Percentiles rank a stretch among this genome's conserved stretches.
Evolutionary conservation across 2,888 invertebrate genomes (phyloP).

Genomic region (Phania funesta): DNA sequence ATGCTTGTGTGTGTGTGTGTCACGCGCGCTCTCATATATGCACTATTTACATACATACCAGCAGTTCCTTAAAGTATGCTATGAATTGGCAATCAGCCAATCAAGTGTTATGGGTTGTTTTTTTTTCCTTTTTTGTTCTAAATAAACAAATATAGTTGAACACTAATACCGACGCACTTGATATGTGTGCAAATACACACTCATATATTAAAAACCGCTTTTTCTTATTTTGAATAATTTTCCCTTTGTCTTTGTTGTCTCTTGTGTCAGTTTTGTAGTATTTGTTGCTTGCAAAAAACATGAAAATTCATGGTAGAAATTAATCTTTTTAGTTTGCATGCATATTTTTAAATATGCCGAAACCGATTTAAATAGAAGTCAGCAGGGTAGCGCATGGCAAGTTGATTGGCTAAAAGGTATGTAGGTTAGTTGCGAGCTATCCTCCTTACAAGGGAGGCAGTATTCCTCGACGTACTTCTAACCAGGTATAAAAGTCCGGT

Average conservation of each 20-base stretch:
- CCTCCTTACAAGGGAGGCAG: too few relatives aligned
- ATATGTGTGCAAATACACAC: background rate
- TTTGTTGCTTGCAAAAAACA: background rate
- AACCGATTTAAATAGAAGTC: too few relatives aligned
- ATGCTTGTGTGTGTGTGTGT: background rate
- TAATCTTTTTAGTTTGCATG: background rate
- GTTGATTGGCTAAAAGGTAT: too few relatives aligned
- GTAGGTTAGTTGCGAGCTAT: too few relatives aligned
- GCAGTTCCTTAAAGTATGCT: slow-evolving; percentile 29
- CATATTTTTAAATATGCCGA: too few relatives aligned
- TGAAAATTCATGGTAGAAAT: background rate
- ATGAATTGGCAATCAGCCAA: slow-evolving; percentile 65
- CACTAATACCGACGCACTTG: background rate
- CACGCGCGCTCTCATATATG: background rate
- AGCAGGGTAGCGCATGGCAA: too few relatives aligned
- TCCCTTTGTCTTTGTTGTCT: background rate
- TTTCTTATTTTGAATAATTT: background rate
- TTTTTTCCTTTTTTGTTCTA: slow-evolving; percentile 40
- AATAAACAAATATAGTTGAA: slow-evolving; percentile 20
- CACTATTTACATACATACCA: background rate
- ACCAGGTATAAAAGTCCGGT: too few relatives aligned
- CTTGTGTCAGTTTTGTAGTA: background rate
- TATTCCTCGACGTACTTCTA: too few relatives aligned
- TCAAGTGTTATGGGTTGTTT: slow-evolving; percentile 51
- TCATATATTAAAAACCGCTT: background rate